phyloP scores from a whole-genome alignment of 1,140 invertebrate genomes.

The Dysdera silvatica region DNA sequence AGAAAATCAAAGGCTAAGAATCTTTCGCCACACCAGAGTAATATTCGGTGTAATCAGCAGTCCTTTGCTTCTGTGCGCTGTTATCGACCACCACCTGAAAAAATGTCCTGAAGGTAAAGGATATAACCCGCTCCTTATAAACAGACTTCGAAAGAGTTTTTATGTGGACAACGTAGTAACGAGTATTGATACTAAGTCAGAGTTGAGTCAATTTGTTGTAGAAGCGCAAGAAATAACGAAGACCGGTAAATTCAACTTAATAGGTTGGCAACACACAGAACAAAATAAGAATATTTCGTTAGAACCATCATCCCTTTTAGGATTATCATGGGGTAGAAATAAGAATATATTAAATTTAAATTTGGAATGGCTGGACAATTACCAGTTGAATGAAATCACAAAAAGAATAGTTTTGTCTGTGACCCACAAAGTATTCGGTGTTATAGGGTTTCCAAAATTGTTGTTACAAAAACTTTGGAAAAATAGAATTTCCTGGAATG shows the following conservation, averaged over 20 bases:
- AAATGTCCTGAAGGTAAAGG: background rate
- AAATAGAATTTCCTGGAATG: too few species aligned
- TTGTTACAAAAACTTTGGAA: too few species aligned
- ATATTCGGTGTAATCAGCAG: conserved; percentile 2
- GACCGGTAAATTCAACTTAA: background rate
- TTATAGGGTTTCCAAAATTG: background rate
- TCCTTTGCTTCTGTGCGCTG: background rate
- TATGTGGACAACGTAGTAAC: conserved; percentile 2
- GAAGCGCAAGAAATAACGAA: background rate
- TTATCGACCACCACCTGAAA: background rate
- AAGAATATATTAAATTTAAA: background rate
- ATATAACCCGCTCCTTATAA: background rate
- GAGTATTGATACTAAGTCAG: background rate
- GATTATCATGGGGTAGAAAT: background rate
- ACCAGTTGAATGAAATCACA: background rate
- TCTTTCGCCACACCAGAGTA: background rate
- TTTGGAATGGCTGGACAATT: background rate
- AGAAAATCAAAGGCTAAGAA: too few species aligned
- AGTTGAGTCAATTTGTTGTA: background rate
- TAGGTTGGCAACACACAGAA: background rate
- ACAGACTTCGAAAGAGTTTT: background rate
- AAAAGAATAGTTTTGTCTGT: background rate
- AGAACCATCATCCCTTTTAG: background rate
- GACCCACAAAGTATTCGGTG: background rate
- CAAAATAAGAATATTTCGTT: background rate